phyloP scores from a whole-genome alignment of 2,888 invertebrate species.

The Lithophane semibrunnea region DNA sequence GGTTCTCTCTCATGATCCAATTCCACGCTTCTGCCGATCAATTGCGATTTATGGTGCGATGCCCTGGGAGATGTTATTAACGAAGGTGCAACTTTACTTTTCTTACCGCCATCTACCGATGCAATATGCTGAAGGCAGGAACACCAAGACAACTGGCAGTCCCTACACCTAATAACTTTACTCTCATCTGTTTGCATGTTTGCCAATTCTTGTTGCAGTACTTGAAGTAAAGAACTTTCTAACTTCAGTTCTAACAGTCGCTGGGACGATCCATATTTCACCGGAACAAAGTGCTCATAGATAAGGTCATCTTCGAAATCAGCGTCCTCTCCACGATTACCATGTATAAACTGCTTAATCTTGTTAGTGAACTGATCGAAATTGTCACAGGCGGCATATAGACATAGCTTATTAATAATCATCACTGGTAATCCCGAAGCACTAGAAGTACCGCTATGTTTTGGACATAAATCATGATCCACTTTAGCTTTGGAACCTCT shows the following conservation, averaged over 20 bases:
- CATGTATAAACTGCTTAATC: slow-evolving; percentile 77
- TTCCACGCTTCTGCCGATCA: slow-evolving; percentile 80
- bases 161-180: slow-evolving; percentile 72
- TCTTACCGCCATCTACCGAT: not conserved
- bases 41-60: slow-evolving; percentile 61
- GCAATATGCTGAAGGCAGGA: slow-evolving; percentile 5
- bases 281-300: slow-evolving; percentile 77
- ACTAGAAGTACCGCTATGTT: slow-evolving; percentile 77
- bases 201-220: slow-evolving; percentile 80
- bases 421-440: slow-evolving; percentile 82
- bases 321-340: slow-evolving; percentile 72
- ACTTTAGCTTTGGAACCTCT: slow-evolving; percentile 76
- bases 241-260: slow-evolving; percentile 76
- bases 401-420: slow-evolving; percentile 81
- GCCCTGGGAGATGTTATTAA: not conserved
- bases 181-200: slow-evolving; percentile 64
- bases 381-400: slow-evolving; percentile 85
- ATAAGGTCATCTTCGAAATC: slow-evolving; percentile 78
- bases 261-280: slow-evolving; percentile 74
- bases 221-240: slow-evolving; percentile 83
- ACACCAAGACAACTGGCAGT: slow-evolving; percentile 72
- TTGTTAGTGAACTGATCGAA: slow-evolving; percentile 79
- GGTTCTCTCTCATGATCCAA: slow-evolving; percentile 81
- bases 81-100: not conserved
- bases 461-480: slow-evolving; percentile 79